A percentile compares a stretch with the other conserved stretches of the same genome.
Evolutionary conservation across 2,113 vertebrate genomes (phyloP).

Genomic region (Calypte anna): DNA sequence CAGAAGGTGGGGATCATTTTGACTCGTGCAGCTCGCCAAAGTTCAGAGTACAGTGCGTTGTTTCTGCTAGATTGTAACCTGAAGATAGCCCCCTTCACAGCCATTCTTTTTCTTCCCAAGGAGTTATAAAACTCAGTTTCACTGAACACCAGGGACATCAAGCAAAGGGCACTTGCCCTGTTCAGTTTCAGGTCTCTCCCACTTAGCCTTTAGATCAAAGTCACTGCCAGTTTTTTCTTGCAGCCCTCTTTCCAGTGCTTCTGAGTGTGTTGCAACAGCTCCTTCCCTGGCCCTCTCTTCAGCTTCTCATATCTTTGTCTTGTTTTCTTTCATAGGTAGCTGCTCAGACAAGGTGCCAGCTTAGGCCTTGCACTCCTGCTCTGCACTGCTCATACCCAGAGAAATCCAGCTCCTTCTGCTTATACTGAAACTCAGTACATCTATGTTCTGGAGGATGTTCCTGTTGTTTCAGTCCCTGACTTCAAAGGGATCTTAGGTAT

Average conservation of each 20-base stretch:
- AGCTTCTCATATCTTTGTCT: not conserved
- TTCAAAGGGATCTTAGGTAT: not conserved
- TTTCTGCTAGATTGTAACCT: not conserved
- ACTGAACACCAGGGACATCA: not conserved
- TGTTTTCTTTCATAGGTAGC: not conserved
- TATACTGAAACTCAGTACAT: not conserved
- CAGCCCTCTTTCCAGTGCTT: not conserved
- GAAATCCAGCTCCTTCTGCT: not conserved
- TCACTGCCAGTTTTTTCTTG: not conserved
- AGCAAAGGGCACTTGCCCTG: not conserved
- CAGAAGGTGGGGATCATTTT: not conserved
- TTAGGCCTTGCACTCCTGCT: not conserved
- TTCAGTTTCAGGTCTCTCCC: not conserved
- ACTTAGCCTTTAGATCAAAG: not conserved
- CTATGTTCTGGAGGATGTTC: not conserved
- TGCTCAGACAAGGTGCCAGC: not conserved
- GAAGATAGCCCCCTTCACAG: not conserved
- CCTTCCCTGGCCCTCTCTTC: not conserved
- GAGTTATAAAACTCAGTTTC: not conserved
- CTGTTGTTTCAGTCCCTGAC: not conserved
- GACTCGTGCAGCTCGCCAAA: not conserved
- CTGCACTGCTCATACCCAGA: not conserved
- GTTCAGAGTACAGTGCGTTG: not conserved
- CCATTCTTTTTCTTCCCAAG: not conserved
- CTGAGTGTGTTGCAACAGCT: not conserved